phyloP scores from a whole-genome alignment of 2,797 vertebrate species.

The Paguma larvata region DNA sequence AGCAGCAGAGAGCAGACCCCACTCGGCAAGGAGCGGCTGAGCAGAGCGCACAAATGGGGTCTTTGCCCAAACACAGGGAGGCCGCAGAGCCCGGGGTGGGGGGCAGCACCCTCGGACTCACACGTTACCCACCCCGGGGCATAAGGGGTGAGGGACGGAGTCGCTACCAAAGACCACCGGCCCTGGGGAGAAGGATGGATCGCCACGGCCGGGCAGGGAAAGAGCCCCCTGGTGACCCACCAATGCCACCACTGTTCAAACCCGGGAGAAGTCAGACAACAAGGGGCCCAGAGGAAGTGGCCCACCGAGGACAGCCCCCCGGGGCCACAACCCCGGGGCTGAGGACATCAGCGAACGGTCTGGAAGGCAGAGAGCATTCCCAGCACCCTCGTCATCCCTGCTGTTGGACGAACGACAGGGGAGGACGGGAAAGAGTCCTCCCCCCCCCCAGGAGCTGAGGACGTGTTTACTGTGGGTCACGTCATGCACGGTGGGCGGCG shows the following conservation, averaged over 20 bases:
- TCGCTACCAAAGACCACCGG: rapidly evolving
- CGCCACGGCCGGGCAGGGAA: rapidly evolving
- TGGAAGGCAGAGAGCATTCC: neutral
- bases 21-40: rapidly evolving
- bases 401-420: rapidly evolving
- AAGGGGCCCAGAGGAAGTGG: rapidly evolving
- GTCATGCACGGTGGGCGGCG: neutral
- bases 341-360: rapidly evolving
- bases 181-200: rapidly evolving
- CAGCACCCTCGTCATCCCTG: rapidly evolving
- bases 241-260: neutral
- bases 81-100: rapidly evolving
- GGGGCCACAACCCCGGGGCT: neutral
- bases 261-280: neutral
- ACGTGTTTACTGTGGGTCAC: rapidly evolving
- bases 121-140: rapidly evolving
- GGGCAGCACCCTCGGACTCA: rapidly evolving
- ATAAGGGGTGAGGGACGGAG: rapidly evolving
- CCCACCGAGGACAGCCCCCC: neutral
- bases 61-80: neutral
- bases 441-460: neutral
- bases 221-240: neutral
- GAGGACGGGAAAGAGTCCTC: rapidly evolving
- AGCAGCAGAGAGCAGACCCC: rapidly evolving
- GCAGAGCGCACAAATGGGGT: neutral